Evolutionary conservation across 1,140 invertebrate species (phyloP).

Genomic region (Cylas formicarius): DNA sequence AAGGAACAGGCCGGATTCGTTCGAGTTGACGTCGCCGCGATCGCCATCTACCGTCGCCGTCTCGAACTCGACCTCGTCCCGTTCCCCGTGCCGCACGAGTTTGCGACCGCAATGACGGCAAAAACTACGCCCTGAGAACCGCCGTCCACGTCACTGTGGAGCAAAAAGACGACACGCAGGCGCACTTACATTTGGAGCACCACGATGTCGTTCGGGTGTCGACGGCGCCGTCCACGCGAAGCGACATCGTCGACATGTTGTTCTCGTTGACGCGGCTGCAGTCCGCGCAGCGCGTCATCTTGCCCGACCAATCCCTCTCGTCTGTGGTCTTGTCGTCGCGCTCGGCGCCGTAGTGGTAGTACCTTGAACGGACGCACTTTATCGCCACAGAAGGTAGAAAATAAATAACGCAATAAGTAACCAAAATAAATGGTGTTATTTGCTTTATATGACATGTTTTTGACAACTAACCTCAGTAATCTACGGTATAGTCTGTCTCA

Average conservation of each 20-base stretch:
- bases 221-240: conserved; percentile 38
- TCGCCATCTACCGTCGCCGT: conserved; percentile 3
- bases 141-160: too few species aligned
- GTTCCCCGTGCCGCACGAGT: conserved; percentile 20
- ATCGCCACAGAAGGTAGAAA: too few species aligned
- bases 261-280: conserved; percentile 19
- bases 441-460: too few species aligned
- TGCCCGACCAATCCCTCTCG: too few species aligned
- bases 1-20: conserved; percentile 62
- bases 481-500: too few species aligned
- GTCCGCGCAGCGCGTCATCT: conserved; percentile 22
- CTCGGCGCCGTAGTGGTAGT: conserved; percentile 50
- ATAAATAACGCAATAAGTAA: too few species aligned
- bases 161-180: too few species aligned
- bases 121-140: conserved; percentile 25
- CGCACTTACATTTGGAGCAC: conserved; percentile 36
- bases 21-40: conserved; percentile 31
- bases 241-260: conserved; percentile 40
- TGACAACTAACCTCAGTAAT: too few species aligned
- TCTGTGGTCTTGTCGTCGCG: conserved; percentile 45
- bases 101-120: conserved; percentile 25
- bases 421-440: too few species aligned
- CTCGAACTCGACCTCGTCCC: conserved; percentile 29
- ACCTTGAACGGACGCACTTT: too few species aligned
- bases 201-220: conserved; percentile 18